These are phyloP conservation scores for Halictus quadricinctus DNA, from an alignment of 2,888 invertebrate genomes.

Conservation along the genomic window DNA sequence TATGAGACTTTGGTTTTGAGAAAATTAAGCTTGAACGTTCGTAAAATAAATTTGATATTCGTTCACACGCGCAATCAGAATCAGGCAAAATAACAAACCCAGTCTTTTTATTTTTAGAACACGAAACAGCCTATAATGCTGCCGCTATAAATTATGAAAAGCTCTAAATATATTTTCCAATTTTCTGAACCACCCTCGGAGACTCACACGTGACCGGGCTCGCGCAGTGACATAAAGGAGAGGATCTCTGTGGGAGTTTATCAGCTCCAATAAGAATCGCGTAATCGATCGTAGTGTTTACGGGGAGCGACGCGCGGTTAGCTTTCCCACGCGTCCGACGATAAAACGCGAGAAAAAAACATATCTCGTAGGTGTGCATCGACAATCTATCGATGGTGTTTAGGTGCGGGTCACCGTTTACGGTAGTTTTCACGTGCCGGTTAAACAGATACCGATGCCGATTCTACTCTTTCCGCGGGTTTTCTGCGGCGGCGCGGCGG, in stretches of 20 bases:
- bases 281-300: constrained; percentile 23
- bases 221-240: neutral
- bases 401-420: neutral
- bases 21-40: no score
- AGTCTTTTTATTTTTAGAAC: neutral
- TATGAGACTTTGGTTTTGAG: no score
- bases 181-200: neutral
- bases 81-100: no score
- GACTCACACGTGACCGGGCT: neutral
- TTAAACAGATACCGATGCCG: neutral
- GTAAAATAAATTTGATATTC: no score
- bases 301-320: neutral
- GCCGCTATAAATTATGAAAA: neutral
- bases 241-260: neutral
- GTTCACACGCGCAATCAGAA: no score
- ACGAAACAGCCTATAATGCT: neutral
- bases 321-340: neutral
- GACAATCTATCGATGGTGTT: neutral
- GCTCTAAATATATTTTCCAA: neutral
- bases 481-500: neutral
- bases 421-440: neutral
- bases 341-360: neutral
- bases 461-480: neutral
- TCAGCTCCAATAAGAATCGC: constrained; percentile 34
- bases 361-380: neutral